phyloP scores from a whole-genome alignment of 2,113 vertebrate species.

The Oncorhynchus tshawytscha region DNA sequence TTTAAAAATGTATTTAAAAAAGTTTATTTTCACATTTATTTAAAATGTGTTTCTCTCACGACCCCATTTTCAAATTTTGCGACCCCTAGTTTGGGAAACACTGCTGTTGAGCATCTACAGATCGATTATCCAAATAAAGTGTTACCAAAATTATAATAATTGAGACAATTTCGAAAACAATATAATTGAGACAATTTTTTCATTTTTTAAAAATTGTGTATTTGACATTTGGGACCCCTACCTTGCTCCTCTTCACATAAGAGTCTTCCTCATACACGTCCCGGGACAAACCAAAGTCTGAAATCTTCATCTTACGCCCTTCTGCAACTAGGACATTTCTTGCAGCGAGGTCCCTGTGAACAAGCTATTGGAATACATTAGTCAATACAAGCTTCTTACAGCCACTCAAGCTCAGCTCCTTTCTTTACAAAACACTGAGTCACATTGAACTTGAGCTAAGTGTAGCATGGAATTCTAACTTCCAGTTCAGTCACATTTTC shows the following conservation, averaged over 20 bases:
- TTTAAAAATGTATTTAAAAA: too few relatives aligned
- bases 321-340: constrained; percentile 95
- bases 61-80: too few relatives aligned
- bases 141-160: neutral
- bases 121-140: too few relatives aligned
- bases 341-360: constrained; percentile 95
- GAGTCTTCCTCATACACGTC: constrained; percentile 98
- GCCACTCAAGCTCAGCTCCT: neutral
- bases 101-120: too few relatives aligned
- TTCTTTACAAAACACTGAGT: neutral
- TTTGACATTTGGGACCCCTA: constrained; percentile 46
- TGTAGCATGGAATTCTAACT: neutral
- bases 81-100: too few relatives aligned
- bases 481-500: too few relatives aligned
- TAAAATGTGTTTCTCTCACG: too few relatives aligned
- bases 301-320: constrained; percentile 99
- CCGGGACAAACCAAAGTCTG: constrained; percentile 94
- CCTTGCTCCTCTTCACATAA: constrained; percentile 98
- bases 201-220: neutral
- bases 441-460: neutral
- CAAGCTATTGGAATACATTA: constrained; percentile 75
- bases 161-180: neutral
- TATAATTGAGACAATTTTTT: neutral
- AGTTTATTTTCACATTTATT: too few relatives aligned
- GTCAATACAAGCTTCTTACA: neutral